A percentile compares a stretch with the other conserved stretches of the same genome.
These are phyloP conservation scores for Crocodylus rhombifer DNA, from an alignment of 2,797 vertebrate genomes.

Conservation along the genomic window DNA sequence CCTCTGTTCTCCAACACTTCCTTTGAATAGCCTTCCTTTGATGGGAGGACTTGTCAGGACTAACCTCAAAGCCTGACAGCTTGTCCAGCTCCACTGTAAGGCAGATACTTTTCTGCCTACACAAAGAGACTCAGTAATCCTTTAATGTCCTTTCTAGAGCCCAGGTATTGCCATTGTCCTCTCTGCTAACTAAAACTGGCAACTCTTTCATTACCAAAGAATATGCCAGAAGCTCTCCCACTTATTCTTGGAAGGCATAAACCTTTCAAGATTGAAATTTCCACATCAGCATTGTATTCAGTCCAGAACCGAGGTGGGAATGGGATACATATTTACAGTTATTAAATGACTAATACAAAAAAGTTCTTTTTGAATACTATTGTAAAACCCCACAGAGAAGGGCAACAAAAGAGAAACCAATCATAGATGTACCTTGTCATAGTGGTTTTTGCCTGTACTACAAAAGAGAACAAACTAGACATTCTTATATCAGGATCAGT, in stretches of 20 bases:
- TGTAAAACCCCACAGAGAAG: neutral
- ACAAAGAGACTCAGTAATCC: neutral
- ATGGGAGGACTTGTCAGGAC: fast-evolving
- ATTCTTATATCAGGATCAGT: neutral
- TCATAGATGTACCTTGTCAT: neutral
- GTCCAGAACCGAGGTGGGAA: neutral
- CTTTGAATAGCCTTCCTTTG: neutral
- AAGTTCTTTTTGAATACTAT: neutral
- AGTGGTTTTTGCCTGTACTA: neutral
- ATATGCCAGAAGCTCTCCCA: neutral
- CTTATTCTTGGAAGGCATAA: neutral
- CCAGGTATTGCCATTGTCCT: neutral
- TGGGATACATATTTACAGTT: neutral
- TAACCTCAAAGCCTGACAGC: neutral
- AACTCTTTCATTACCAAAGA: neutral
- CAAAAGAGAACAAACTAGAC: too few relatives aligned
- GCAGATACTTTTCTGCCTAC: neutral
- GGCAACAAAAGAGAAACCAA: neutral
- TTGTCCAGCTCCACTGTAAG: neutral
- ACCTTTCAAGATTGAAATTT: conserved; percentile 1
- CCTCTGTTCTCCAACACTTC: neutral
- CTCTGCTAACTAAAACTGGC: neutral
- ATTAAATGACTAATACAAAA: neutral
- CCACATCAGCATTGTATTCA: neutral
- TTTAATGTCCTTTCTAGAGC: neutral